phyloP scores from a whole-genome alignment of 37 sponge, comb jelly and placozoan species.

The Axinella damicornis region DNA sequence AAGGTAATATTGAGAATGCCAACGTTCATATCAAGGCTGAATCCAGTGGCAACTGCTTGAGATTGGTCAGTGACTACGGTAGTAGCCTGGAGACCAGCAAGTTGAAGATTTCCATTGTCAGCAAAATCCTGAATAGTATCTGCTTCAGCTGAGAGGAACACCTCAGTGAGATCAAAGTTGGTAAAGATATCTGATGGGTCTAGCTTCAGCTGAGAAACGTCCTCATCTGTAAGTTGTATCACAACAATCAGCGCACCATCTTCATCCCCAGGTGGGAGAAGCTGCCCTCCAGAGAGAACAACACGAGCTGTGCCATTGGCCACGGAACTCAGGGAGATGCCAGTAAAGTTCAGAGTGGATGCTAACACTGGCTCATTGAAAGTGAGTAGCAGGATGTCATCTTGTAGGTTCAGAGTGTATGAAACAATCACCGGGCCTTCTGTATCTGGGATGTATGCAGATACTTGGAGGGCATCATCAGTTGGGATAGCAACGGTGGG shows the following conservation, averaged over 20 bases:
- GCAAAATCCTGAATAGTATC: constrained; percentile 59
- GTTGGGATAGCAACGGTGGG: constrained; percentile 46
- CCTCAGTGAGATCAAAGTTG: not conserved
- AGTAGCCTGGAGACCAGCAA: constrained; percentile 1
- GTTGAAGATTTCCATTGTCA: constrained; percentile 16
- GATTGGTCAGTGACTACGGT: constrained; percentile 38
- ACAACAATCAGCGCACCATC: constrained; percentile 6
- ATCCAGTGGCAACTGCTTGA: constrained; percentile 30
- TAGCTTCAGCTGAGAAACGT: constrained; percentile 55
- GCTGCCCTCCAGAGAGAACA: constrained; percentile 40
- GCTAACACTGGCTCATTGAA: constrained; percentile 87
- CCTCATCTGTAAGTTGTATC: constrained; percentile 39
- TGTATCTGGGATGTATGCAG: constrained; percentile 50
- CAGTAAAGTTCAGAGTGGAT: constrained; percentile 49
- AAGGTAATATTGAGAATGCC: constrained; percentile 72
- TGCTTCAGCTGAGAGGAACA: constrained; percentile 29
- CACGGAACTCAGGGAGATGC: constrained; percentile 42
- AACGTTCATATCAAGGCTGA: constrained; percentile 77
- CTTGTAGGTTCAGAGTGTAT: constrained; percentile 65
- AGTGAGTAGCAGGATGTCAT: constrained; percentile 63
- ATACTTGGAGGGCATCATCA: constrained; percentile 44
- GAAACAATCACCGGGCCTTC: constrained; percentile 61
- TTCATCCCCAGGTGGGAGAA: constrained; percentile 31
- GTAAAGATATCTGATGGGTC: constrained; percentile 24
- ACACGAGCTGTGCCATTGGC: constrained; percentile 21